Evolutionary conservation across 2,113 vertebrate genomes (phyloP), one percentile per base, ranked within the genome.

Genomic region (Syrmaticus mikado): DNA sequence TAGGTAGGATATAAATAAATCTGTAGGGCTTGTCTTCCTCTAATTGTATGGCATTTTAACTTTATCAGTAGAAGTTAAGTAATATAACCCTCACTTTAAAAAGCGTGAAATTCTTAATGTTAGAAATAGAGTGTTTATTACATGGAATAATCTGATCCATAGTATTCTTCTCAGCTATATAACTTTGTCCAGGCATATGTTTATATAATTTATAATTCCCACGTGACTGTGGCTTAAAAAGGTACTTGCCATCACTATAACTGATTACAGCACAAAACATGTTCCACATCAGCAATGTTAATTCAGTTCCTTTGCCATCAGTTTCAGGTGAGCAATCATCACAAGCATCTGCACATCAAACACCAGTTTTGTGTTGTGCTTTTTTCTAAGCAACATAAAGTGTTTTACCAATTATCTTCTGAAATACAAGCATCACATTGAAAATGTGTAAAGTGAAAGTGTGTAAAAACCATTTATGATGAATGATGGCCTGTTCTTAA

Each of bases 1-100:
- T 90, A 93, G 86, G 74, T 45, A 85, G 66, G 66, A 76, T 95
- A 94, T 93, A 94, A 95, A 95, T 93, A 92, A 89, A 89, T 82
- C 50, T 58, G 60, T 94, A 93, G 25, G 25, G 48, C 45, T 93
- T 84, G 45, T 90, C 66, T 94, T 73, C 58, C 30, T 10, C 50
- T 93, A 90, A 90, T 90, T 74, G 66, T 68, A 28, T 32, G 36
- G 12, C 41, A 57, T 72, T 95, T 89, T 81, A 93, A 81, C 86
- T 91, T 84, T 55, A 87, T 82, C 83, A 76, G 52, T 68, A 82
- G 74, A 89, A 90, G 72, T 82, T 84, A 75, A 52, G 45, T 72
- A 82, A 76, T 82, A 85, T 32, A 90, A n/a, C n/a, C n/a, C 57
- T 84, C 62, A 43, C 60, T 78, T 90, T 58, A 84, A 66, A 82